A percentile compares a stretch with the other conserved stretches of the same genome.
Conservation (phyloP, 2,888 invertebrate species). For the Tetragonisca angustula region DNA sequence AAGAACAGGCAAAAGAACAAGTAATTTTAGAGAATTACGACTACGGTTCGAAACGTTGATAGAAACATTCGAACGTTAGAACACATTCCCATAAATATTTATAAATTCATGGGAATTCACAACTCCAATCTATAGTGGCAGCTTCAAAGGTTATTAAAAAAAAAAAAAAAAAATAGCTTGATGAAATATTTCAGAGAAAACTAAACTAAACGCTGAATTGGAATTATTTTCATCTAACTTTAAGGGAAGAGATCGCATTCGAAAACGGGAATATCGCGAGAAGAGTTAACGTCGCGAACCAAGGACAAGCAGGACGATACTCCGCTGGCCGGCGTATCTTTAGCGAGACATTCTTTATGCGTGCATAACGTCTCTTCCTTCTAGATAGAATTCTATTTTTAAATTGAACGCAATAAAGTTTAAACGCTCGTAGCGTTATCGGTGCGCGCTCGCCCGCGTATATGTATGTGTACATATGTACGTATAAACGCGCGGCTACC, state of each 20-base stretch:
- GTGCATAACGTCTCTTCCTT: constrained; percentile 29
- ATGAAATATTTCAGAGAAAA: too few species aligned
- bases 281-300: background rate
- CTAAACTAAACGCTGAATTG: too few species aligned
- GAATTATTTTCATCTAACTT: too few species aligned
- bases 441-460: constrained; percentile 11
- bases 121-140: too few species aligned
- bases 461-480: background rate
- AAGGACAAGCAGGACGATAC: background rate
- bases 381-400: constrained; percentile 52
- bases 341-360: constrained; percentile 23
- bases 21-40: background rate
- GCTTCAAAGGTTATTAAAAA: too few species aligned
- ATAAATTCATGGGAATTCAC: too few species aligned
- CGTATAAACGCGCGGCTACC: constrained; percentile 19
- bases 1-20: background rate
- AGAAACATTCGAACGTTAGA: background rate
- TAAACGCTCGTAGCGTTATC: constrained; percentile 33
- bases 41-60: background rate
- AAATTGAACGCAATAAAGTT: constrained; percentile 54
- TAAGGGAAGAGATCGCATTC: too few species aligned
- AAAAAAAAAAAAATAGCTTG: too few species aligned
- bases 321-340: constrained; percentile 21
- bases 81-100: background rate
- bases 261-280: constrained; percentile 5